Base-by-base conservation (phyloP, 1,140 invertebrate species). In the Calliphora vicina region DNA sequence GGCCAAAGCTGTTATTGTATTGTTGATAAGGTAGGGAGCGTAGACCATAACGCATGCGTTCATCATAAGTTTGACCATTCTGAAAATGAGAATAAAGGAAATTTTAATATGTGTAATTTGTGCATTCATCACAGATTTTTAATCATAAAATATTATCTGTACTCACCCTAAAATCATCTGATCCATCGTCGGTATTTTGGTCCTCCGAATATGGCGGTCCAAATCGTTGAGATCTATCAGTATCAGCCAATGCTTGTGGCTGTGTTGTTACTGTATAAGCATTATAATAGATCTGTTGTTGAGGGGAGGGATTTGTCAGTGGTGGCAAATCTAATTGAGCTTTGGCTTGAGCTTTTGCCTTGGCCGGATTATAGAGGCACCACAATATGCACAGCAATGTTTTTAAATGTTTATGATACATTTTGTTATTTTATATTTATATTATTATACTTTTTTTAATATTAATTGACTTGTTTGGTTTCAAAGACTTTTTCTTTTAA, bases 311-410 rank as follows among this genome's bases (percentile, higher is more conserved):
- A 72, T 50, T 45, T 15, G 81, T 82, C 20, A 88, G 42, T 3
- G 92, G 92, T 8, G 92, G 92, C 50, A 93, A 85, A 85, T 93
- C 92, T 50, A 93, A 86, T 84, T 93, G 93, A 0, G 92, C 92
- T 80, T 80, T 82, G 27, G 84, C 87, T 26, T 26, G 72, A 1
- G 43, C 81, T 20, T 61, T 67, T 1, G 8, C 6, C 10, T 1
- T 23, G 2, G 13, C 35, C n/a, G 74, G 74, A 25, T 23, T 25
- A 3, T 20, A 45, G 12, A 78, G 74, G 35, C 35, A 43, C 35
- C 35, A 78, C 20, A 78, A 23, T 20, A 78, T 10, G 12, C 35
- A 23, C 17, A 74, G 2, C 2, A 74, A n/a, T 1, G 27, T 25
- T 78, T 43, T 78, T 3, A 78, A 8, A 45, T 78, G 20, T 43